Base-by-base conservation (phyloP, 2,113 vertebrate genomes). In the Paradoxurus hermaphroditus region DNA sequence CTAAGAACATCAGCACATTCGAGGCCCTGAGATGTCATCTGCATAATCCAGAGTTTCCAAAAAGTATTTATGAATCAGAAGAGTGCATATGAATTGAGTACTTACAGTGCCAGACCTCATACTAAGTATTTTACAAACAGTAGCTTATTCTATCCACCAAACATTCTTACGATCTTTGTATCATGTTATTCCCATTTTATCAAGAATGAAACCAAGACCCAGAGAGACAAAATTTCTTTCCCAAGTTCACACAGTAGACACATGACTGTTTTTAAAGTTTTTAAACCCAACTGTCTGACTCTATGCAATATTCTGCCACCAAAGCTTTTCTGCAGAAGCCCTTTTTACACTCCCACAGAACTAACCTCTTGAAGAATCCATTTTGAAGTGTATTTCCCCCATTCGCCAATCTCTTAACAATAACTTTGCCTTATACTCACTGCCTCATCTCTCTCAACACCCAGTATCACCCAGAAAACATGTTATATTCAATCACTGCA, bases 31-130 rank as follows among this genome's bases (percentile, higher is more conserved):
- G 62, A 96, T 53, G 7, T 73, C 90, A 79, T 27, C 16, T 84
- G 29, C 84, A 51, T 49, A 90, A 87, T 44, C 77, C n/a, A 87
- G 12, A 93, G 4, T 87, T 94, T 96, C 73, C 34, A 79, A 94
- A 94, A 68, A 8, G n/a, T 51, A 82, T 44, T 85, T 94, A 91
- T 75, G 49, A 94, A 90, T 91, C 51, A 92, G 51, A 83, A 85
- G 15, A 90, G 27, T 25, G 59, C 63, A 77, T 7, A 59, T 75
- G n/a, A 85, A 62, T 75, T 63, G 15, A 56, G 13, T 63, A 94
- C 19, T 88, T 89, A 53, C 10, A 72, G 7, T 49, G 13, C 15
- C 10, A 83, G 46, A 34, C 36, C 23, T 16, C 81, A 14, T 90
- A 13, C 4, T 86, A 90, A 94, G 11, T 19, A 77, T 77, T 85